Conservation (phyloP, 2,113 vertebrate genomes). For the Dryoscopus gambensis region DNA sequence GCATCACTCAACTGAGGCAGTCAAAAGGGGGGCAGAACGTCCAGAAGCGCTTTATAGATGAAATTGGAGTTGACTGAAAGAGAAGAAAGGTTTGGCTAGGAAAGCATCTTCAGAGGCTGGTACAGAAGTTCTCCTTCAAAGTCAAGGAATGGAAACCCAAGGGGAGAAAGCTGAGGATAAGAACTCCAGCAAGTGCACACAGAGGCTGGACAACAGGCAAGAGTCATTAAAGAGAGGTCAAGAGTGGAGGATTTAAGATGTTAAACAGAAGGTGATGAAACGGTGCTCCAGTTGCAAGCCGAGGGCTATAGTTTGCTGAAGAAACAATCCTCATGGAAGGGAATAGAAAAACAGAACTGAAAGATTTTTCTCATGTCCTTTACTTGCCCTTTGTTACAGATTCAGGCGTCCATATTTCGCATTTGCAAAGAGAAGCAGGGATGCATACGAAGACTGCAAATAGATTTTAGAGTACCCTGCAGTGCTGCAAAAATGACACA, state of each 20-base stretch:
- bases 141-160: neutral
- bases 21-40: neutral
- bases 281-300: neutral
- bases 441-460: neutral
- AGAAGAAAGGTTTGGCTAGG: neutral
- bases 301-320: neutral
- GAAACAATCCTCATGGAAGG: neutral
- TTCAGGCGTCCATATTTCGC: neutral
- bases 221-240: neutral
- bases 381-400: neutral
- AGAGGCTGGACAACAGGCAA: neutral
- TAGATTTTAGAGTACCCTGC: neutral
- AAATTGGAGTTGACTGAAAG: neutral
- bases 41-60: neutral
- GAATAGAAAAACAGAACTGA: neutral
- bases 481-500: neutral
- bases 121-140: neutral
- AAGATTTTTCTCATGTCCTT: neutral
- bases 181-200: neutral
- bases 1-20: neutral
- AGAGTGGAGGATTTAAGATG: neutral
- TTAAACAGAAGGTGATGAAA: neutral
- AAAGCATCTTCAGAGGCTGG: neutral
- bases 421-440: neutral
- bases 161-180: neutral